Base-by-base conservation (phyloP, 30 jellyfish, hydroid and myxozoan genomes). In the Rhopilema esculentum region DNA sequence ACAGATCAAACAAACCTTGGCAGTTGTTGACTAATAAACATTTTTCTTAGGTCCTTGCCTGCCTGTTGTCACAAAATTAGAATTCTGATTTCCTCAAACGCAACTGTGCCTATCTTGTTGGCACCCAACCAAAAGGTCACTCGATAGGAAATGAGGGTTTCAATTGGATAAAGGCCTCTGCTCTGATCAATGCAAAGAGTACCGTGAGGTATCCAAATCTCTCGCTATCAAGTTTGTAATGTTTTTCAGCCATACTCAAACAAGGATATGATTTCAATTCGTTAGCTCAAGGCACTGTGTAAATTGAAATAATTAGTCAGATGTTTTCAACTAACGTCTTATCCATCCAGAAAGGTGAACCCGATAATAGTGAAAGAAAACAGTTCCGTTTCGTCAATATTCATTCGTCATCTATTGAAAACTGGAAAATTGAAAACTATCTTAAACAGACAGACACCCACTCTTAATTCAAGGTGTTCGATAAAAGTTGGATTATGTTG, bases 1-100 rank as follows among this genome's bases (percentile, higher is more conserved):
- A 66, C 30, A 66, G 77, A 66, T 66, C 30, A 66, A 66, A 66
- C 18, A 66, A 66, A 29, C 20, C 40, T n/a, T 23, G 16, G 50
- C 4, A 66, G n/a, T 33, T 66, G 77, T 66, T 66, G 77, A 66
- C 77, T 23, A 19, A 21, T 66, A 32, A 19, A 23, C 77, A 22
- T 8, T 33, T 66, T 66, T 66, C 50, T 33, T 1, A 71, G 65
- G 20, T 71, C 65, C 57, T 71, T 32, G 27, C 24, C 16, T 17
- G 48, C 66, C 79, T 19, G 20, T 78, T 78, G 63, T 31, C 79
- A 62, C 69, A 48, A 78, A 78, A 78, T 78, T 61, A 62, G 33
- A 75, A 62, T 32, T 62, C 33, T 48, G 76, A 31, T 26, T 78
- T 62, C 79, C 75, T 33, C 67, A 18, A 29, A 57, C 49, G 30